phyloP scores from a whole-genome alignment of 2,797 vertebrate genomes.

The Zenarchopterus dispar region DNA sequence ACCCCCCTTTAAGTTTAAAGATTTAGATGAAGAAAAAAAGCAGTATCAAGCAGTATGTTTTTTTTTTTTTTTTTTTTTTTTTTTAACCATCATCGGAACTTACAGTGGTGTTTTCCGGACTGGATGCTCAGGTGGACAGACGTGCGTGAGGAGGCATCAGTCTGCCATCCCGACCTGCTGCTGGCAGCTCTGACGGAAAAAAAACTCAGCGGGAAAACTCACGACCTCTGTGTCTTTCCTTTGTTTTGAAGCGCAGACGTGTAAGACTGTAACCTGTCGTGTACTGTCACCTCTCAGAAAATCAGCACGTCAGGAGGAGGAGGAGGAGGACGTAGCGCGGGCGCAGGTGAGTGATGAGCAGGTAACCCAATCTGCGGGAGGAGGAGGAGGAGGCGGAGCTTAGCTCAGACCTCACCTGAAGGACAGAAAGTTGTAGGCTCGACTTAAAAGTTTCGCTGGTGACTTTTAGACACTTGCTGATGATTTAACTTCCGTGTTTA shows the following conservation, averaged over 20 bases:
- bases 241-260: conserved; percentile 1
- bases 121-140: conserved; percentile 49
- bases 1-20: too few relatives aligned
- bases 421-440: not conserved
- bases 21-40: too few relatives aligned
- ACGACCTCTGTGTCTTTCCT: not conserved
- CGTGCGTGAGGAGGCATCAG: conserved; percentile 44
- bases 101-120: conserved; percentile 42
- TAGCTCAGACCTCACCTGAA: not conserved
- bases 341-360: conserved; percentile 58
- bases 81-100: conserved; percentile 32
- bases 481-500: not conserved
- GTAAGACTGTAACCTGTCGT: not conserved
- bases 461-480: not conserved
- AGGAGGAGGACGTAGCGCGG: conserved; percentile 8
- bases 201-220: not conserved
- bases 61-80: too few relatives aligned
- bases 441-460: not conserved
- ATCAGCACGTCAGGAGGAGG: conserved; percentile 13
- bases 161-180: conserved; percentile 46
- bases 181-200: not conserved
- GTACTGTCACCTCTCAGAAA: conserved; percentile 12
- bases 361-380: conserved; percentile 66
- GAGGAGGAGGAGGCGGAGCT: conserved; percentile 62
- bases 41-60: too few relatives aligned